These are phyloP conservation scores for Heliopora coerulea DNA, from an alignment of 92 coral and sea anemone genomes.

Conservation along the genomic window DNA sequence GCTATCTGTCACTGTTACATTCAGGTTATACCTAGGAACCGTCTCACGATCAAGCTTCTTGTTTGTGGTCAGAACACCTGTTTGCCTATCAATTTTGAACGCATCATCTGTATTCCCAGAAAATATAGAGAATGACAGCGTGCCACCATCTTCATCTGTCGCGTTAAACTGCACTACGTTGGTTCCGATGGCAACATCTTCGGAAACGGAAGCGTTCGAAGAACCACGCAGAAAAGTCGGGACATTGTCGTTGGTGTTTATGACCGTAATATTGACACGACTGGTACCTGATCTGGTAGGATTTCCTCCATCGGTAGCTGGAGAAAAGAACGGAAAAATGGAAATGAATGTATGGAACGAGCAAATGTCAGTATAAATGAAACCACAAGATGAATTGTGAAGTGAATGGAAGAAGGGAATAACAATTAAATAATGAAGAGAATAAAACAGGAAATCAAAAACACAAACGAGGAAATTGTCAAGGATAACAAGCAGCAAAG, in stretches of 20 bases:
- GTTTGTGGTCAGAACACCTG: constrained; percentile 77
- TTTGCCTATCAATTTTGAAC: constrained; percentile 55
- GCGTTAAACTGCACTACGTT: constrained; percentile 68
- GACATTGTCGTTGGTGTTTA: constrained; percentile 81
- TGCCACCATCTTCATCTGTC: constrained; percentile 23
- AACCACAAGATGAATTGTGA: too few species aligned
- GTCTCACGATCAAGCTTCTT: constrained; percentile 79
- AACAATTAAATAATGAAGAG: too few species aligned
- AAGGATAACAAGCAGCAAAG: too few species aligned
- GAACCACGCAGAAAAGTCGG: constrained; percentile 59
- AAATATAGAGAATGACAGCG: constrained; percentile 48
- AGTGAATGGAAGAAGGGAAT: too few species aligned
- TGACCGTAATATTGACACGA: constrained; percentile 62
- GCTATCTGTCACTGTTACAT: constrained; percentile 42
- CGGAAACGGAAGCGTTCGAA: constrained; percentile 55
- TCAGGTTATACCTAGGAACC: constrained; percentile 59
- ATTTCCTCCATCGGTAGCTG: constrained; percentile 39
- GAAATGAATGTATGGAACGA: too few species aligned
- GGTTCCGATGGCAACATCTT: constrained; percentile 74
- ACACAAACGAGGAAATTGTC: too few species aligned
- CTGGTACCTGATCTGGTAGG: constrained; percentile 54
- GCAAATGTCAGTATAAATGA: too few species aligned
- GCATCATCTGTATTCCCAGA: constrained; percentile 61
- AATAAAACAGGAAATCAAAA: too few species aligned
- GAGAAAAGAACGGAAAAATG: too few species aligned